These are phyloP conservation scores for Lates calcarifer DNA, from an alignment of 2,113 vertebrate species.

Conservation along the genomic window DNA sequence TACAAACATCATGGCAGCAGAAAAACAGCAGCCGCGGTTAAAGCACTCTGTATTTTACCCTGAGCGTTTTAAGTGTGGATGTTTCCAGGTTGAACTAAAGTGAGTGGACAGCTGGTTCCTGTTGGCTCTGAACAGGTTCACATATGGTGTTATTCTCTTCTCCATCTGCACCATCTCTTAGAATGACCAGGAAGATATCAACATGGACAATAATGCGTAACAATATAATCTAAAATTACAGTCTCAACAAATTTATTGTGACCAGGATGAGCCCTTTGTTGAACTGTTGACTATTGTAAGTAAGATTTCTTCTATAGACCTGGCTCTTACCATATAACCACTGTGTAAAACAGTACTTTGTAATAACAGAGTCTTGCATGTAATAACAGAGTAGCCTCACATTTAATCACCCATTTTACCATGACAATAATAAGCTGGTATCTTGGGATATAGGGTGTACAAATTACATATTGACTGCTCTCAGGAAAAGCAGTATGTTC, in stretches of 20 bases:
- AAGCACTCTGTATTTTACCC: background rate
- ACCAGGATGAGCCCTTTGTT: background rate
- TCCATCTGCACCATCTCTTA: constrained; percentile 31
- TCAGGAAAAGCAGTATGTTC: background rate
- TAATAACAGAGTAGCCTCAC: constrained; percentile 52
- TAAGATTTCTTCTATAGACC: background rate
- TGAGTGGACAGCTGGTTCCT: constrained; percentile 48
- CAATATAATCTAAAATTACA: background rate
- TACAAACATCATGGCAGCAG: constrained; percentile 25
- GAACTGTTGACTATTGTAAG: background rate
- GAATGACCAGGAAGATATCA: background rate
- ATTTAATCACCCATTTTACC: constrained; percentile 36
- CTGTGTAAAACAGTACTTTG: background rate
- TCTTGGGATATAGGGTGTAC: background rate
- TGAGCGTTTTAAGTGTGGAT: background rate
- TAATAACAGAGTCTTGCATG: constrained; percentile 50
- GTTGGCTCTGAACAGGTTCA: constrained; percentile 29
- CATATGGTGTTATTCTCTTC: constrained; percentile 62
- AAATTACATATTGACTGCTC: background rate
- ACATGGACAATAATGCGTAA: background rate
- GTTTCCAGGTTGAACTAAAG: constrained; percentile 16
- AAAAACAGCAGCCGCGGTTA: background rate
- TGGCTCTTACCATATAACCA: constrained; percentile 2
- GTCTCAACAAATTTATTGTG: background rate
- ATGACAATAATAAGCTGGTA: constrained; percentile 27